Base-by-base conservation (phyloP, 1,140 invertebrate species). In the Cheumatopsyche charites region DNA sequence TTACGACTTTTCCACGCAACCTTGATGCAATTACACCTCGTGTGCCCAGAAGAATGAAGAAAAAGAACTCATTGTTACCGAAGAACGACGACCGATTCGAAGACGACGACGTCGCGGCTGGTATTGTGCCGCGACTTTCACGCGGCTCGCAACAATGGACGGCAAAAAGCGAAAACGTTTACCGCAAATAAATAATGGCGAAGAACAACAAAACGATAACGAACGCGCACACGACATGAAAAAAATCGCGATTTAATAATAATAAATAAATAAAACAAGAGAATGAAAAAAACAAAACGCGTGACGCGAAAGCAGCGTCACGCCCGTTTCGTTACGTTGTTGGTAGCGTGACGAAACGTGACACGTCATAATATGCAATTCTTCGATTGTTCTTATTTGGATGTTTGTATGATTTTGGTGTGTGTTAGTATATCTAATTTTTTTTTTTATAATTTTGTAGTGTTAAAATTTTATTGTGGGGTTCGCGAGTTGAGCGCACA, bases 291-390 rank as follows among this genome's bases (percentile, higher is more conserved):
- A 47, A 47, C 4, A 4, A 15, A 47, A 47, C 15, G 43, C 43
- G 55, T 58, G 55, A 58, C 55, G 55, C 25, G 55, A 58, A 58
- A 58, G 55, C 55, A n/a, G 55, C 55, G 55, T 58, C 55, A 58
- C 23, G 55, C 1, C 12, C 43, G 43, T 47, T 13, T 47, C 3
- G 43, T 47, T 47, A 47, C 43, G 13, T 2, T 12, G 2, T 23
- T 25, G 19, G 47, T 9, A 9, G 55, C 55, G 55, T 58, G 55
- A 58, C 55, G 55, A 58, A 58, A 58, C 23, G 47, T 19, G 19
- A 17, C 47, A 52, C 15, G 47, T 52, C 47, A 52, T 52, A 52
- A 52, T 52, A 52, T 52, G 47, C 47, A 52, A 52, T 17, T 36
- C 3, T 3, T 4, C 9, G 29, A 9, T 9, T 3, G 29, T n/a